Conservation (phyloP, 2,888 invertebrate genomes). For the Lepidocyrtoides sp. region DNA sequence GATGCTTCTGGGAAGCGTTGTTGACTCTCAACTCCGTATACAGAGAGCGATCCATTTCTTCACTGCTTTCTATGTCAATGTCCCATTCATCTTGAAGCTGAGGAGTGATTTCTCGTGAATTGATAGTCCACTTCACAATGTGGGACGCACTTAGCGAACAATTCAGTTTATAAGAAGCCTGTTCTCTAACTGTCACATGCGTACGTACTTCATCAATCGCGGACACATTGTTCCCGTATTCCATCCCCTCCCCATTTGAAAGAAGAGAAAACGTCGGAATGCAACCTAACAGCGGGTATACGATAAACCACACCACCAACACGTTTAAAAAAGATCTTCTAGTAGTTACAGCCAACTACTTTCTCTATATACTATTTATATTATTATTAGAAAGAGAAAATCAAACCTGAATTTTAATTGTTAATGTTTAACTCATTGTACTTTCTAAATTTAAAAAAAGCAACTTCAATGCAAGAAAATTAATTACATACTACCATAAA, state of each 20-base stretch:
- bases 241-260: conserved; percentile 69
- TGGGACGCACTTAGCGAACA: conserved; percentile 81
- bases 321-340: background rate
- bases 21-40: conserved; percentile 82
- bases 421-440: too few species aligned
- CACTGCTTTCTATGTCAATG: conserved; percentile 66
- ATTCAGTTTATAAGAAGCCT: conserved; percentile 80
- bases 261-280: conserved; percentile 76
- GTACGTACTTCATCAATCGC: conserved; percentile 64
- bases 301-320: conserved; percentile 32
- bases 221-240: conserved; percentile 54
- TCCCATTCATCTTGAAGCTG: conserved; percentile 80
- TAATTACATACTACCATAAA: too few species aligned
- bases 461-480: too few species aligned
- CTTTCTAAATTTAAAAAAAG: too few species aligned
- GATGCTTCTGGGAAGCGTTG: conserved; percentile 82
- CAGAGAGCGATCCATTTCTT: conserved; percentile 78
- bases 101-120: conserved; percentile 80
- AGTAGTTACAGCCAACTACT: background rate
- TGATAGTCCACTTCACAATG: conserved; percentile 82
- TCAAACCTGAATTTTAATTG: too few species aligned
- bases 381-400: too few species aligned
- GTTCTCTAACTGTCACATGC: conserved; percentile 82
- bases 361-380: too few species aligned
- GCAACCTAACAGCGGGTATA: conserved; percentile 73